Conservation (phyloP, 2,797 vertebrate species). For the Crypturellus tataupa region DNA sequence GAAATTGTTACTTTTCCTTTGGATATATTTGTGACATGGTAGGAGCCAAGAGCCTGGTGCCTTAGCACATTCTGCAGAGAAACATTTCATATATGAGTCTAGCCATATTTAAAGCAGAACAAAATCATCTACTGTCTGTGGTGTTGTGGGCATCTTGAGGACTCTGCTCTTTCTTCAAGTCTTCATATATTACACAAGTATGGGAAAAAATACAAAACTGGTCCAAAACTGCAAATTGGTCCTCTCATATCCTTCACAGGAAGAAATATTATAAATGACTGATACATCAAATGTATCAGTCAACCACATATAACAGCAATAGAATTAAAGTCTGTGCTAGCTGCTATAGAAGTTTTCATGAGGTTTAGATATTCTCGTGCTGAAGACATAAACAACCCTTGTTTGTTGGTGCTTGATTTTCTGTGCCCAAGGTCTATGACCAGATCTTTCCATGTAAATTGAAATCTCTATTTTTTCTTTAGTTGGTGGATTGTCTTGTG, state of each 20-base stretch:
- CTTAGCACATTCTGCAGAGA: not conserved
- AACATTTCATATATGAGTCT: not conserved
- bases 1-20: not conserved
- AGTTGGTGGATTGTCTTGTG: not conserved
- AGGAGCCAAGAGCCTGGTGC: not conserved
- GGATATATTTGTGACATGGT: not conserved
- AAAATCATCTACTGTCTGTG: not conserved
- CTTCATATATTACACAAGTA: not conserved
- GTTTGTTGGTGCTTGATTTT: slow-evolving; percentile 1
- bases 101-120: not conserved
- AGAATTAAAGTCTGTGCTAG: not conserved
- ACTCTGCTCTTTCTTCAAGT: not conserved
- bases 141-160: not conserved
- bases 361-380: not conserved
- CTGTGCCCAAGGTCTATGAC: not conserved
- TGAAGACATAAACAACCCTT: not conserved
- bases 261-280: not conserved
- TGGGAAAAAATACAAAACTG: not conserved
- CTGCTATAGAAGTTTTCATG: not conserved
- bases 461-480: slow-evolving; percentile 21
- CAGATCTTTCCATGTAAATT: not conserved
- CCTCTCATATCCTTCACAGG: not conserved
- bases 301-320: not conserved
- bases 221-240: not conserved
- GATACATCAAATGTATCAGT: not conserved